Evolutionary conservation across 2,888 invertebrate genomes (phyloP).

Genomic region (Ganaspis brasiliensis): DNA sequence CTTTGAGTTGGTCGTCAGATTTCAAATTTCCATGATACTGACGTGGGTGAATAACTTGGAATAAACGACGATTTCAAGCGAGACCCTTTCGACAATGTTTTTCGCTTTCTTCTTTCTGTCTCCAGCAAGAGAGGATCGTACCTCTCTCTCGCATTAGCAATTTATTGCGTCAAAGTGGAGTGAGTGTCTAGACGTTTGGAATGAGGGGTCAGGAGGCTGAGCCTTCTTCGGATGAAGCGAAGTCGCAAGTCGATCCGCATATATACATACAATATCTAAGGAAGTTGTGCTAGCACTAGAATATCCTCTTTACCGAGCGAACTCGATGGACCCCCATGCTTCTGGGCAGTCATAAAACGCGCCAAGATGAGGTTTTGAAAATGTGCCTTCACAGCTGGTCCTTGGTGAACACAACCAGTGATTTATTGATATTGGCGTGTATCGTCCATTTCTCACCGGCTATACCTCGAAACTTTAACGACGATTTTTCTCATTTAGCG

Average conservation of each 20-base stretch:
- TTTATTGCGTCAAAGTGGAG: slow-evolving; percentile 61
- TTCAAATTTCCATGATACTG: slow-evolving; percentile 29
- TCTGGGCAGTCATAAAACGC: slow-evolving; percentile 13
- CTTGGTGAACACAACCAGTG: slow-evolving; percentile 3
- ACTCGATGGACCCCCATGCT: slow-evolving; percentile 11
- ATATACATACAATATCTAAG: slow-evolving; percentile 28
- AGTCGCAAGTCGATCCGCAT: slow-evolving; percentile 22
- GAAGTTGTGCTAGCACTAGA: slow-evolving; percentile 4
- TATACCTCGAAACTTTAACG: slow-evolving; percentile 26
- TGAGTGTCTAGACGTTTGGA: slow-evolving; percentile 63
- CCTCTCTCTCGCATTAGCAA: slow-evolving; percentile 55
- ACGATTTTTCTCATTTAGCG: slow-evolving; percentile 12
- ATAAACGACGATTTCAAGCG: slow-evolving; percentile 23
- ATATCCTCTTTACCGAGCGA: background rate
- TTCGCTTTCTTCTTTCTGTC: slow-evolving; percentile 22
- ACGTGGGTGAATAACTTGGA: slow-evolving; percentile 23
- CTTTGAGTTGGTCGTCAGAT: slow-evolving; percentile 7
- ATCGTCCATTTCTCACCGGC: background rate
- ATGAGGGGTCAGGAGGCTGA: slow-evolving; percentile 55
- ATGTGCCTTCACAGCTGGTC: slow-evolving; percentile 26
- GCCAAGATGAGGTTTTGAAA: slow-evolving; percentile 4
- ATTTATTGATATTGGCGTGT: slow-evolving; percentile 42
- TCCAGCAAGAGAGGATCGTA: slow-evolving; percentile 18
- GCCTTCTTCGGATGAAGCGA: slow-evolving; percentile 40
- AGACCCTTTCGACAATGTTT: slow-evolving; percentile 23